Conservation (phyloP, 2,113 vertebrate species). For the Spilogale gracilis region DNA sequence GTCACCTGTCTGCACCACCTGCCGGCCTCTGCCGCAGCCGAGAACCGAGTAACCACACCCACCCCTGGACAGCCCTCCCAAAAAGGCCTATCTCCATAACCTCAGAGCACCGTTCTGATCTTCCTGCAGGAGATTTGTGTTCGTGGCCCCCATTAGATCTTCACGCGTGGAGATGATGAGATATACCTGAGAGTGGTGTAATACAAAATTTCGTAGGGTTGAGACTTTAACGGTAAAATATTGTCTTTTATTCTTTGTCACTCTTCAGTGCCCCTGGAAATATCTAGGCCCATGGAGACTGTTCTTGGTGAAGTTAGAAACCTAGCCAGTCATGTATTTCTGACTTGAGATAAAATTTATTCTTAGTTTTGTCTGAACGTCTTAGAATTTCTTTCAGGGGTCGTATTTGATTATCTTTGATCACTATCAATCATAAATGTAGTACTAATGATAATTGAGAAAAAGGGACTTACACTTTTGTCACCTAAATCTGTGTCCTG, state of each 20-base stretch:
- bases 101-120: not conserved
- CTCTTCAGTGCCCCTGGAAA: conserved; percentile 57
- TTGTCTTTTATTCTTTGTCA: conserved; percentile 68
- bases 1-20: accelerated
- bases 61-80: accelerated
- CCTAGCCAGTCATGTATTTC: not conserved
- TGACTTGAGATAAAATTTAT: not conserved
- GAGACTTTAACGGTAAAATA: conserved; percentile 70
- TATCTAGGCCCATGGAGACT: not conserved
- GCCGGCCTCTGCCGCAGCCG: not conserved
- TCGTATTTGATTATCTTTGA: not conserved
- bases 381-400: conserved; percentile 10
- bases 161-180: conserved; percentile 60
- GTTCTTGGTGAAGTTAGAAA: not conserved
- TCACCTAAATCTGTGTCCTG: not conserved
- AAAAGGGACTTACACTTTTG: not conserved
- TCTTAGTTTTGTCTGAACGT: not conserved
- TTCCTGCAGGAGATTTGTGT: conserved; percentile 45
- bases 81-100: conserved; percentile 8
- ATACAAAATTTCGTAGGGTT: conserved; percentile 22
- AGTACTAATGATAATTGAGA: not conserved
- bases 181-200: conserved; percentile 56
- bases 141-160: not conserved
- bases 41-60: not conserved
- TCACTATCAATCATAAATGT: not conserved